Conservation (phyloP, 1,140 invertebrate species). For the Steinernema khuongi region DNA sequence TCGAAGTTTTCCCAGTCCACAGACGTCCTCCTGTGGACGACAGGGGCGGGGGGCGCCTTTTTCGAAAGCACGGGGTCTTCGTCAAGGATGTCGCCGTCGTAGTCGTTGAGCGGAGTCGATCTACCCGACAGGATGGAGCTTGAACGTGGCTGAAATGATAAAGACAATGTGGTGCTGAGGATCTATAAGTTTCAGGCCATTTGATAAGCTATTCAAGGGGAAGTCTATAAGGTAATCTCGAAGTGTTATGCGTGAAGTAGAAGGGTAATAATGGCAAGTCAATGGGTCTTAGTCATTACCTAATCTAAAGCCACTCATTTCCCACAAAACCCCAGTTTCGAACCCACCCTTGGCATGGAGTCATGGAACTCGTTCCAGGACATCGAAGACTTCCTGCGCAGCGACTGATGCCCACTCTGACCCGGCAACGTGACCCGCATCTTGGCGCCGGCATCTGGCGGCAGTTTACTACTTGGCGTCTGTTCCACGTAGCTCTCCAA, state of each 20-base stretch:
- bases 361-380: constrained; percentile 44
- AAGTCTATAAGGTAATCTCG: background rate
- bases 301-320: constrained; percentile 18
- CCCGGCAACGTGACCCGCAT: constrained; percentile 44
- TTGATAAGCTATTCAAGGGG: background rate
- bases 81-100: constrained; percentile 49
- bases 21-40: constrained; percentile 44
- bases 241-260: background rate
- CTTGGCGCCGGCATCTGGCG: constrained; percentile 35
- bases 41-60: constrained; percentile 47
- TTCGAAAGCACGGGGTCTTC: constrained; percentile 49
- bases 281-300: background rate
- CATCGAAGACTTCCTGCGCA: constrained; percentile 46
- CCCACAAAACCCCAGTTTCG: constrained; percentile 26
- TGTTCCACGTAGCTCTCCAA: constrained; percentile 33
- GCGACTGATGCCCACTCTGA: background rate
- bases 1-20: constrained; percentile 54
- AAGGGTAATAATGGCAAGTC: background rate
- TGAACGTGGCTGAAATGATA: background rate
- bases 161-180: background rate
- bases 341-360: constrained; percentile 31
- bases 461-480: constrained; percentile 12
- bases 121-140: background rate
- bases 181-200: background rate
- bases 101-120: constrained; percentile 29